phyloP scores from a whole-genome alignment of 2,888 invertebrate species.

The Andrena bucephala region DNA sequence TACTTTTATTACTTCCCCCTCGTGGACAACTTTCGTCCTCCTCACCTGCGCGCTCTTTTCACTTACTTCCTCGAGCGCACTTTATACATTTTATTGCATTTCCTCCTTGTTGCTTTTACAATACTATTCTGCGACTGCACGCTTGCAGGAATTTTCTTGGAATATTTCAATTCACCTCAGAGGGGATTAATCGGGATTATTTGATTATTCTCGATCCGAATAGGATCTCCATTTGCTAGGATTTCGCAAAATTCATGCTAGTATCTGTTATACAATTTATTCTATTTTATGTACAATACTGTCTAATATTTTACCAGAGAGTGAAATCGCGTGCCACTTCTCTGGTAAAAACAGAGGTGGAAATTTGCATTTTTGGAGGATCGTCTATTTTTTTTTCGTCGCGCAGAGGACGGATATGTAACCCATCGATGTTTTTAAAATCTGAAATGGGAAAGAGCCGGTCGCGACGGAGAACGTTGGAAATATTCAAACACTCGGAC shows the following conservation, averaged over 20 bases:
- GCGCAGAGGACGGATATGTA: slow-evolving; percentile 73
- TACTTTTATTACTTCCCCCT: slow-evolving; percentile 19
- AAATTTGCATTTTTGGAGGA: not conserved
- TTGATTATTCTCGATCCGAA: too few relatives aligned
- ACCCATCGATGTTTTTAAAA: slow-evolving; percentile 72
- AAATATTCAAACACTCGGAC: not conserved
- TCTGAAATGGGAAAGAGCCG: slow-evolving; percentile 49
- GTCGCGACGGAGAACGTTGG: not conserved
- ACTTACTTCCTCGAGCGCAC: too few relatives aligned
- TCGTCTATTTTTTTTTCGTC: slow-evolving; percentile 14
- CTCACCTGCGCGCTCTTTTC: not conserved
- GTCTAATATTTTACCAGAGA: not conserved
- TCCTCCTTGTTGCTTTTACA: too few relatives aligned
- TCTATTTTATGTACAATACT: not conserved
- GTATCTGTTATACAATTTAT: not conserved
- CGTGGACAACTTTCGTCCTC: slow-evolving; percentile 7
- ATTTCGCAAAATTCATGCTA: too few relatives aligned
- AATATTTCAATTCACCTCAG: too few relatives aligned
- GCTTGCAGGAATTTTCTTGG: too few relatives aligned
- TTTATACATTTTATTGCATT: not conserved
- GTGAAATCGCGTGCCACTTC: not conserved
- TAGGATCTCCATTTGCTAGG: too few relatives aligned
- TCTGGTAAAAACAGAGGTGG: not conserved
- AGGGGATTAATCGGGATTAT: too few relatives aligned
- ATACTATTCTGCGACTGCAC: too few relatives aligned